Conservation (phyloP, 92 coral and sea anemone species). For the Siderastrea radians region DNA sequence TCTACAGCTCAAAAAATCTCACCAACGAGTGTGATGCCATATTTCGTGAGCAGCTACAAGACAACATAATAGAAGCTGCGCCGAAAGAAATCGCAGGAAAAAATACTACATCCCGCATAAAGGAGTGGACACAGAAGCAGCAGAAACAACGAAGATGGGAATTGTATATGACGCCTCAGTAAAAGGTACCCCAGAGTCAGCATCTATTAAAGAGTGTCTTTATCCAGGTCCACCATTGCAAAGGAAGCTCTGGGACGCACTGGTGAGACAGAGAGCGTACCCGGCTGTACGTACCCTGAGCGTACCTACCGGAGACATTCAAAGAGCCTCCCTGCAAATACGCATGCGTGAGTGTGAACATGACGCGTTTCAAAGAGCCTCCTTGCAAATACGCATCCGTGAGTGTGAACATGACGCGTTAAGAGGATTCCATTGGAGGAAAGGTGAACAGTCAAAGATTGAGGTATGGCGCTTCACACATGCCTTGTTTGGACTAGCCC, state of each 20-base stretch:
- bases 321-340: slow-evolving; percentile 21
- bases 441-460: neutral
- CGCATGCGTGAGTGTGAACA: slow-evolving; percentile 31
- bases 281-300: neutral
- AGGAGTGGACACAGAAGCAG: slow-evolving; percentile 33
- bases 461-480: slow-evolving; percentile 16
- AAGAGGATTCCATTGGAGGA: slow-evolving; percentile 20
- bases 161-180: slow-evolving; percentile 32
- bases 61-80: slow-evolving; percentile 24
- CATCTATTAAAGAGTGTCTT: slow-evolving; percentile 39
- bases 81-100: neutral
- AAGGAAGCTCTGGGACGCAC: slow-evolving; percentile 16
- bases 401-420: slow-evolving; percentile 35
- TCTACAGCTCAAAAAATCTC: slow-evolving; percentile 3
- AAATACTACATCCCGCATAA: slow-evolving; percentile 35
- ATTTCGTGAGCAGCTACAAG: slow-evolving; percentile 18
- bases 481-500: slow-evolving; percentile 42
- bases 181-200: neutral
- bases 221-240: slow-evolving; percentile 27
- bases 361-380: slow-evolving; percentile 26
- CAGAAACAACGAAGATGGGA: slow-evolving; percentile 42
- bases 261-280: slow-evolving; percentile 22
- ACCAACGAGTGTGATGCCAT: slow-evolving; percentile 11
- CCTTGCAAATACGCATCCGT: slow-evolving; percentile 27
- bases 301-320: slow-evolving; percentile 8